Base-by-base conservation (phyloP, 1,140 invertebrate species). In the Meloidogyne hapla region DNA sequence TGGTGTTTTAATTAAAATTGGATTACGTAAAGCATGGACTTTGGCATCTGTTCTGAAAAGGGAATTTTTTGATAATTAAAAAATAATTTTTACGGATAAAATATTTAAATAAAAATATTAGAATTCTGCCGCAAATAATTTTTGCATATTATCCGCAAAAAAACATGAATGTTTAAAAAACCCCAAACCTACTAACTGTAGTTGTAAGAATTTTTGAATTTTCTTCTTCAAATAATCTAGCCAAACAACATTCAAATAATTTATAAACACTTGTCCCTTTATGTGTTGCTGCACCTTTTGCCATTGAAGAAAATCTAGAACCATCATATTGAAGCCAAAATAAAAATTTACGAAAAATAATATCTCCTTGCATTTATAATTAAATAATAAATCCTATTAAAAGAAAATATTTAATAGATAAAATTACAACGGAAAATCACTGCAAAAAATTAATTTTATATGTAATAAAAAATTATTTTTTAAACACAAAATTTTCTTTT, bases 301-400 rank as follows among this genome's bases (percentile, higher is more conserved):
- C 81, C 81, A 83, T 83, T 76, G 81, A 77, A 23, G 81, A 74
- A 69, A 83, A 83, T 15, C 74, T 48, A 18, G 81, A 83, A 45
- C 81, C 81, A 73, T 83, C 81, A 69, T 83, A 83, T 8, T 74
- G 21, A 40, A 83, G 69, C 81, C 81, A 83, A 63, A 83, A 78
- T 23, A 83, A 72, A 73, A 73, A 73, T 63, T 73, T 73, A 4
- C 71, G 56, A 18, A 73, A 77, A 70, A 5, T 18, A 56, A 5
- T 8, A 56, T 8, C 8, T 8, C 1, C 48, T 56, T n/a, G 18
- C 48, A 56, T 56, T 45, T 56, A 33, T 4, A 33, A 33, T 33
- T 33, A 33, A 33, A 33, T 33, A 33, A 8, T 33, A 5, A 4
- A 33, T 33, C 33, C 9, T 33, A 33, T n/a, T n/a, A n/a, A n/a